These are phyloP conservation scores for Diadema setosum DNA, from an alignment of 35 echinoderm and acorn worm species.

Conservation along the genomic window DNA sequence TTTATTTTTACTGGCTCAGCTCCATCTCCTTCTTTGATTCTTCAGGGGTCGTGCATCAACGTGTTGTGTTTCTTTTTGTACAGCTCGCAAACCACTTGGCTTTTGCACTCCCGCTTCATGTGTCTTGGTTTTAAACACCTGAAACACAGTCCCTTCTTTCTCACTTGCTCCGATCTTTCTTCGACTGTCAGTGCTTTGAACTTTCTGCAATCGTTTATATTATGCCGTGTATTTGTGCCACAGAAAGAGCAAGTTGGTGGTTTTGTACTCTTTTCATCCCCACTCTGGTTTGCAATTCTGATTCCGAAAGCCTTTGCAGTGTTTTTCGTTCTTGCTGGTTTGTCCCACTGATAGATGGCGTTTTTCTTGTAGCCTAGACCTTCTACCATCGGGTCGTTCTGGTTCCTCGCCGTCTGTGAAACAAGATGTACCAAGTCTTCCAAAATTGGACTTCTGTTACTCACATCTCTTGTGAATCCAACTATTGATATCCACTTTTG, in stretches of 20 bases:
- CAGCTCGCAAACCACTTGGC: not conserved
- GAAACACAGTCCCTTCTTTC: slow-evolving; percentile 27
- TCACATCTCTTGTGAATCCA: not conserved
- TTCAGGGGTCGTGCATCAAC: no score
- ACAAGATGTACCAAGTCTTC: slow-evolving; percentile 15
- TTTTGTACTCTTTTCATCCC: not conserved
- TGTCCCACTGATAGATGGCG: not conserved
- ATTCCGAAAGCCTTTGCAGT: not conserved
- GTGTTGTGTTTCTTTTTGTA: no score
- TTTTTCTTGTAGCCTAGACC: not conserved
- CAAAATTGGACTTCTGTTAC: not conserved
- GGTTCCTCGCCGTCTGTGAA: not conserved
- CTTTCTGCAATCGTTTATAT: not conserved
- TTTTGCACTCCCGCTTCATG: not conserved
- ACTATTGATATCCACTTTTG: not conserved
- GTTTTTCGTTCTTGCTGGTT: not conserved
- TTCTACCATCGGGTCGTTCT: not conserved
- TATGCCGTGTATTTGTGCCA: not conserved
- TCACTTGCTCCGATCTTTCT: not conserved
- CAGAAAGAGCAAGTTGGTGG: not conserved
- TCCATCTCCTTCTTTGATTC: no score
- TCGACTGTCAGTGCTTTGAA: not conserved
- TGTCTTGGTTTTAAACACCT: slow-evolving; percentile 3
- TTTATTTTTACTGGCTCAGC: not conserved
- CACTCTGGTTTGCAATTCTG: not conserved